Base-by-base conservation (phyloP, 2,888 invertebrate species). In the Papilio demoleus region DNA sequence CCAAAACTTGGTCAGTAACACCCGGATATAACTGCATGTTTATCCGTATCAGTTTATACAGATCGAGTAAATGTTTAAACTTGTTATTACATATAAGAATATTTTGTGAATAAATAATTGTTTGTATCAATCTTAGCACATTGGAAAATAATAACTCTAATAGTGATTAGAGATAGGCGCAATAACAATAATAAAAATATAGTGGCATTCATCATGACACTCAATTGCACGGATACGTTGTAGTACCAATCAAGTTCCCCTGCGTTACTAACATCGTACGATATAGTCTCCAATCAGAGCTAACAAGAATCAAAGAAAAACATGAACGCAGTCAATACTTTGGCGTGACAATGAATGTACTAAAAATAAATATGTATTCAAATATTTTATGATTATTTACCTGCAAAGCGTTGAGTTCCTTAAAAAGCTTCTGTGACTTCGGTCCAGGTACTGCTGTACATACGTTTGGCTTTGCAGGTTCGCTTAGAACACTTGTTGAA, bases 381-480 rank as follows among this genome's bases (percentile, higher is more conserved):
- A n/a, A n/a, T n/a, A n/a, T n/a, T n/a, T n/a, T n/a, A n/a, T n/a
- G n/a, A n/a, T n/a, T n/a, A n/a, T n/a, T n/a, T 85, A 96, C 96
- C 93, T 96, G 96, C 61, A 96, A 85, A 63, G 87, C 77, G 76
- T 91, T 93, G n/a, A 97, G 90, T 79, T 96, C 93, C 65, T 93
- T 82, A 11, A 94, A 81, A 27, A 97, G 87, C 74, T 94, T 85
- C 77, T 93, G 86, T 6, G 96, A 94, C 81, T 93, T 95, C 0
- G 97, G 97, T 4, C 97, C 97, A 11, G 97, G 97, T 67, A 97
- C 88, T 27, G 88, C 73, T 11, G 96, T 96, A 78, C 93, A 94
- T 11, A 97, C 85, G 58, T 78, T 78, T 9, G 97, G 97, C 17
- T 90, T 92, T 40, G 84, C 81, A 3, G 96, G 96, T 84, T 97